A percentile compares a stretch with the other conserved stretches of the same genome.
Conservation (phyloP, 2,888 invertebrate genomes). For the Tenthredo notha region DNA sequence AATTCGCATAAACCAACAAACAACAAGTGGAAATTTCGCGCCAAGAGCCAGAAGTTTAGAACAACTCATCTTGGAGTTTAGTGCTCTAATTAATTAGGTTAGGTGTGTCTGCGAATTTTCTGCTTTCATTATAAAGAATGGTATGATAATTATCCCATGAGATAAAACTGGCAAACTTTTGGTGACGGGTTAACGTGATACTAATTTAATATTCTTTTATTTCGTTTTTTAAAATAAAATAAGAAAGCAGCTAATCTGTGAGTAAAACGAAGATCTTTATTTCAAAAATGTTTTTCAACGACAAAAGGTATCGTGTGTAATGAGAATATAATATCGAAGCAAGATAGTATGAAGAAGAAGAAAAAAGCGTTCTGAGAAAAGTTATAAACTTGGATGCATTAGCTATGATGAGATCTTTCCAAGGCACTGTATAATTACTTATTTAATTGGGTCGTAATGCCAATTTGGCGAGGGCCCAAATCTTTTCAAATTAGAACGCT, state of each 20-base stretch:
- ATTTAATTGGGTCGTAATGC: conserved; percentile 42
- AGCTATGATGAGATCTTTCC: conserved; percentile 16
- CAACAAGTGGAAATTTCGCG: conserved; percentile 27
- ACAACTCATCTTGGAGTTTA: conserved; percentile 41
- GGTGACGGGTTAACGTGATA: background rate
- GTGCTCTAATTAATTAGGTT: conserved; percentile 36
- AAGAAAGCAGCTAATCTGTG: background rate
- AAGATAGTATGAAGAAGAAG: background rate
- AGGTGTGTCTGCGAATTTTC: conserved; percentile 45
- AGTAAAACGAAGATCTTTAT: background rate
- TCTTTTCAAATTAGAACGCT: conserved; percentile 40
- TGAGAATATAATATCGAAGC: background rate
- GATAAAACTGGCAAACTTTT: conserved; percentile 30
- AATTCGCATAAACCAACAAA: conserved; percentile 24
- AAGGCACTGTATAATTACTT: conserved; percentile 36
- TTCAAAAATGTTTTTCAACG: background rate
- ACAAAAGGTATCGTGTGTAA: background rate
- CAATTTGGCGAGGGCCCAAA: conserved; percentile 45
- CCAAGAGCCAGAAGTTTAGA: conserved; percentile 18
- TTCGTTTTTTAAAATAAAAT: background rate
- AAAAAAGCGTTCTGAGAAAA: background rate
- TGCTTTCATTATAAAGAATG: conserved; percentile 22
- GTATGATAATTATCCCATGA: conserved; percentile 30
- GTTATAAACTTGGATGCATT: conserved; percentile 24
- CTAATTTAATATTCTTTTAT: conserved; percentile 25